Conservation (phyloP, 2,888 invertebrate genomes). For the Hypomecis atomaria region DNA sequence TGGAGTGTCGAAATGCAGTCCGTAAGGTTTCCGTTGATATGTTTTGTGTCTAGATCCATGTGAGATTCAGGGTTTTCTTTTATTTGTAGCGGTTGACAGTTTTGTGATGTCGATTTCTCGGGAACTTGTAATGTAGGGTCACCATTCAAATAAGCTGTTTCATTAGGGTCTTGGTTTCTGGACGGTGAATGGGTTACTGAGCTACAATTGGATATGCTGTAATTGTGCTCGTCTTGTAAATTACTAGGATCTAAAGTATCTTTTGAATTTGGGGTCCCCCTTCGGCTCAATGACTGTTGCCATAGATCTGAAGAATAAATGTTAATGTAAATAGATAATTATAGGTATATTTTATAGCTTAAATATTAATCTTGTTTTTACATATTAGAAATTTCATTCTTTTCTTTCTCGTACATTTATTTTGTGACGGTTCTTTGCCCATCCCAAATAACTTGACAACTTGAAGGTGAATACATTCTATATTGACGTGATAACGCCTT, state of each 20-base stretch:
- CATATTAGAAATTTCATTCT: no score
- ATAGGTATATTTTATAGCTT: no score
- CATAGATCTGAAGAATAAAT: slow-evolving; percentile 1
- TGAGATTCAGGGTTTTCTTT: not conserved
- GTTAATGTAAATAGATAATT: no score
- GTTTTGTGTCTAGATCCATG: not conserved
- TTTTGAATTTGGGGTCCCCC: not conserved
- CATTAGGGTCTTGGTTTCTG: not conserved
- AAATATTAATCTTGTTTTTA: no score
- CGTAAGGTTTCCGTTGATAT: not conserved
- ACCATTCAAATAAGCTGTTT: not conserved
- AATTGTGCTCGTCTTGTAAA: not conserved
- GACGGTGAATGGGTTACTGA: not conserved
- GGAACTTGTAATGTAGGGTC: not conserved
- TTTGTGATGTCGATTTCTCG: no score
- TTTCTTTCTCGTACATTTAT: no score
- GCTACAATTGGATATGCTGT: not conserved
- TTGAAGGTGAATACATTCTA: no score
- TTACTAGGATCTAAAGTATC: not conserved
- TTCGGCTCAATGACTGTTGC: not conserved
- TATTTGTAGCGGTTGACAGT: no score
- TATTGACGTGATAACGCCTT: no score
- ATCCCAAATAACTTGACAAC: no score
- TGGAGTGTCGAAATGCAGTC: not conserved
- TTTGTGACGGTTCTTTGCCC: no score